Evolutionary conservation across 2,888 invertebrate genomes (phyloP).

Genomic region (Dynastes hyllus): DNA sequence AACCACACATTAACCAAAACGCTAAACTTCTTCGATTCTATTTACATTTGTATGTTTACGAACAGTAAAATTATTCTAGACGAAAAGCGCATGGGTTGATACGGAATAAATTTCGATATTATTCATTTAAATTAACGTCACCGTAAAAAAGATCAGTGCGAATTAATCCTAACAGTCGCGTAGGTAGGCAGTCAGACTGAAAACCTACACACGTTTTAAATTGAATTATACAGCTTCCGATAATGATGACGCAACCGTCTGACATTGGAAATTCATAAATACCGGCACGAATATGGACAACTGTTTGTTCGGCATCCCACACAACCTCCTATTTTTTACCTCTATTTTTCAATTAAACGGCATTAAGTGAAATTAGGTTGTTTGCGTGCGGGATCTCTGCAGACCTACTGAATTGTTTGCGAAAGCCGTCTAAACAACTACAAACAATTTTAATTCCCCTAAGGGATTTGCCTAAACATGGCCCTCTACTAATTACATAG

Average conservation of each 20-base stretch:
- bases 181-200: constrained; percentile 2
- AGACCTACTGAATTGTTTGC: constrained; percentile 7
- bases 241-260: constrained; percentile 30
- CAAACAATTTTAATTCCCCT: constrained; percentile 28
- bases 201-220: constrained; percentile 34
- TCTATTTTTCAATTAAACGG: background rate
- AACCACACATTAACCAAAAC: background rate
- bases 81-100: background rate
- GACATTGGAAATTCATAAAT: constrained; percentile 36
- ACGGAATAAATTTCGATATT: constrained; percentile 2
- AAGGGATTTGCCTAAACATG: constrained; percentile 21
- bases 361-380: background rate
- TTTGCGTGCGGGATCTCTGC: background rate
- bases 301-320: constrained; percentile 21
- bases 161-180: constrained; percentile 30
- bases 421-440: constrained; percentile 3
- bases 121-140: constrained; percentile 19
- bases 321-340: background rate
- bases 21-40: background rate
- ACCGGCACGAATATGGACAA: constrained; percentile 10
- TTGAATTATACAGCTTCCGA: constrained; percentile 40
- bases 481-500: constrained; percentile 4
- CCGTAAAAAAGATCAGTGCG: constrained; percentile 26
- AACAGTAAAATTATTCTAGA: background rate
- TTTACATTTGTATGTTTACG: background rate